Conservation (phyloP, 92 coral and sea anemone genomes). For the Meandrina meandrites region DNA sequence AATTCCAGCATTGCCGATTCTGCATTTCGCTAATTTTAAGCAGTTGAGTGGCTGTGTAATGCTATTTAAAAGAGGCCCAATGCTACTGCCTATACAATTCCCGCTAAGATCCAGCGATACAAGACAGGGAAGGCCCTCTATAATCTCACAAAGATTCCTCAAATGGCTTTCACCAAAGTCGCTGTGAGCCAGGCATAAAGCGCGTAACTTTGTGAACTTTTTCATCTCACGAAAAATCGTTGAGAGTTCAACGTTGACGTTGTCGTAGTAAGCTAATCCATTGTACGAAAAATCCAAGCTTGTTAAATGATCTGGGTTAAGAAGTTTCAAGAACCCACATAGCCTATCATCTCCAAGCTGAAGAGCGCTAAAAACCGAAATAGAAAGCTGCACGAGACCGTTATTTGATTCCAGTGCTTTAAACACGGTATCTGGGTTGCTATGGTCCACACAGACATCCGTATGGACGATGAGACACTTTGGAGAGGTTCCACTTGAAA, state of each 20-base stretch:
- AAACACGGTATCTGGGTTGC: not conserved
- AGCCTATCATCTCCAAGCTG: conserved; percentile 6
- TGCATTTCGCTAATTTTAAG: not conserved
- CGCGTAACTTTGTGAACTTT: conserved; percentile 1
- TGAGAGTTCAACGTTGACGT: not conserved
- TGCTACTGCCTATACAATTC: not conserved
- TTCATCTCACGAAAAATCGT: conserved; percentile 1
- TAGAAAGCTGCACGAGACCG: not conserved
- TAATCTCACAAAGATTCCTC: not conserved
- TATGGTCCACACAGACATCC: not conserved
- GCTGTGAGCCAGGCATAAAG: not conserved
- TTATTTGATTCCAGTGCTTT: not conserved
- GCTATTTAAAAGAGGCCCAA: conserved; percentile 1
- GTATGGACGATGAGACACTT: not conserved
- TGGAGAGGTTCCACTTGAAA: not conserved
- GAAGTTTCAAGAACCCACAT: not conserved
- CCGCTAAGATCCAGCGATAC: conserved; percentile 4
- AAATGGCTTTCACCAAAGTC: not conserved
- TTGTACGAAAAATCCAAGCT: not conserved
- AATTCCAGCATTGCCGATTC: not conserved
- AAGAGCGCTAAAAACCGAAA: not conserved
- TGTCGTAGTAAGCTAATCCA: conserved; percentile 11
- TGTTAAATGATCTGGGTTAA: not conserved
- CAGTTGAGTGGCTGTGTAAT: not conserved
- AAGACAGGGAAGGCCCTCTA: not conserved